Percentiles rank a stretch among this genome's conserved stretches.
These are phyloP conservation scores for Takifugu flavidus DNA, from an alignment of 2,113 vertebrate genomes.

Conservation along the genomic window DNA sequence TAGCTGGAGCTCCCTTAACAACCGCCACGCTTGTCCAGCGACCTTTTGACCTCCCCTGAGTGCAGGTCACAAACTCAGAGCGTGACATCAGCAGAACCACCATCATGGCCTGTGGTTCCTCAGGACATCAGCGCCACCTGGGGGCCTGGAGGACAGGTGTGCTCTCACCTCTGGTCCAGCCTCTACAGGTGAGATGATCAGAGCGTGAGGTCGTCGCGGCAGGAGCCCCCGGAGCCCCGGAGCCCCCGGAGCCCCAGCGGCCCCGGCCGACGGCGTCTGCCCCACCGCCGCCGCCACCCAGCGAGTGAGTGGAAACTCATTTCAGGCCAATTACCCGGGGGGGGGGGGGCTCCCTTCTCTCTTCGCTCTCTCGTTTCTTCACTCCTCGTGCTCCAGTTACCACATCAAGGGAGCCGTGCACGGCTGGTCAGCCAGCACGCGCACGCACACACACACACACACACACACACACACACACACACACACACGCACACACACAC, in stretches of 20 bases:
- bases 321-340: conserved; percentile 84
- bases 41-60: conserved; percentile 42
- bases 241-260: too few species aligned
- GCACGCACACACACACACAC: conserved; percentile 47
- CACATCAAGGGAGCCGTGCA: conserved; percentile 55
- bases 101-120: conserved; percentile 27
- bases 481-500: conserved; percentile 42
- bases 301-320: conserved; percentile 85
- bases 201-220: too few species aligned
- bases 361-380: conserved; percentile 55
- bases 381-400: conserved; percentile 82
- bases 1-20: neutral
- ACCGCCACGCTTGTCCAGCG: conserved; percentile 13
- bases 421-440: conserved; percentile 69
- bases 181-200: too few species aligned
- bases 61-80: conserved; percentile 23
- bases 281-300: conserved; percentile 56
- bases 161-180: too few species aligned
- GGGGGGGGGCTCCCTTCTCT: conserved; percentile 49
- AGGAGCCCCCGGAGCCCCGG: conserved; percentile 11
- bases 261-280: too few species aligned
- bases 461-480: conserved; percentile 47
- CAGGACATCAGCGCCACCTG: conserved; percentile 19
- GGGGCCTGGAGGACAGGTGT: neutral
- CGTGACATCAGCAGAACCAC: conserved; percentile 24